A percentile compares a stretch with the other conserved stretches of the same genome.
Evolutionary conservation across 2,797 vertebrate genomes (phyloP).

Genomic region (Sebastes baramenuke): DNA sequence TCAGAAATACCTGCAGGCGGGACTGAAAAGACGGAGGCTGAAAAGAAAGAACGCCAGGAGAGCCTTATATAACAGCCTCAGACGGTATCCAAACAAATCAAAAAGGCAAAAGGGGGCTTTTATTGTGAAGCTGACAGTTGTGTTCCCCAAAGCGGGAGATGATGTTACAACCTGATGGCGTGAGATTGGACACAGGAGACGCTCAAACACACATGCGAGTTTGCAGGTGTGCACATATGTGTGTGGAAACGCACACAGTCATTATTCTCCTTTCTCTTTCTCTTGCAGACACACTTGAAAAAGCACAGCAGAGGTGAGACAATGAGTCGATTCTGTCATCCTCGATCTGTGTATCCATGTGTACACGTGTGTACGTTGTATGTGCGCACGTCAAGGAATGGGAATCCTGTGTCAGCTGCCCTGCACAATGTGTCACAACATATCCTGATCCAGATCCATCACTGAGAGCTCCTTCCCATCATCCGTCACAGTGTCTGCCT

Average conservation of each 20-base stretch:
- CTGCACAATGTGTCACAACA: conserved; percentile 45
- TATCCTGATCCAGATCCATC: conserved; percentile 59
- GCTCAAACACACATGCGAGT: conserved; percentile 6
- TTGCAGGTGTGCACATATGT: conserved; percentile 12
- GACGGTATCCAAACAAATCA: conserved; percentile 58
- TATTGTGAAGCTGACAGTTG: conserved; percentile 57
- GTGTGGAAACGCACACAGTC: not conserved
- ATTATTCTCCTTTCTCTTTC: not conserved
- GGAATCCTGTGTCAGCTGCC: conserved; percentile 40
- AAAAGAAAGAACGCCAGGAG: conserved; percentile 54
- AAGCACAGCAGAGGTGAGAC: not conserved
- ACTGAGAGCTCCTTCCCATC: conserved; percentile 33
- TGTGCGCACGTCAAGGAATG: conserved; percentile 10
- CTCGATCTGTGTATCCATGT: conserved; percentile 24
- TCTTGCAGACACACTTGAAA: conserved; percentile 10
- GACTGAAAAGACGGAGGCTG: conserved; percentile 46
- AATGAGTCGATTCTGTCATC: conserved; percentile 17
- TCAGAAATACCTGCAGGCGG: conserved; percentile 61
- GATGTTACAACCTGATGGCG: conserved; percentile 44
- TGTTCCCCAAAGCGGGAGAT: conserved; percentile 40
- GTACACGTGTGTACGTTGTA: not conserved
- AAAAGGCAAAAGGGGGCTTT: conserved; percentile 46
- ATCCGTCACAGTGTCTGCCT: conserved; percentile 47
- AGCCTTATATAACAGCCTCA: conserved; percentile 64
- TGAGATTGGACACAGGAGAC: conserved; percentile 33